A percentile compares a stretch with the other conserved stretches of the same genome.
These are phyloP conservation scores for Scopus umbretta DNA, from an alignment of 2,113 vertebrate species.

Conservation along the genomic window DNA sequence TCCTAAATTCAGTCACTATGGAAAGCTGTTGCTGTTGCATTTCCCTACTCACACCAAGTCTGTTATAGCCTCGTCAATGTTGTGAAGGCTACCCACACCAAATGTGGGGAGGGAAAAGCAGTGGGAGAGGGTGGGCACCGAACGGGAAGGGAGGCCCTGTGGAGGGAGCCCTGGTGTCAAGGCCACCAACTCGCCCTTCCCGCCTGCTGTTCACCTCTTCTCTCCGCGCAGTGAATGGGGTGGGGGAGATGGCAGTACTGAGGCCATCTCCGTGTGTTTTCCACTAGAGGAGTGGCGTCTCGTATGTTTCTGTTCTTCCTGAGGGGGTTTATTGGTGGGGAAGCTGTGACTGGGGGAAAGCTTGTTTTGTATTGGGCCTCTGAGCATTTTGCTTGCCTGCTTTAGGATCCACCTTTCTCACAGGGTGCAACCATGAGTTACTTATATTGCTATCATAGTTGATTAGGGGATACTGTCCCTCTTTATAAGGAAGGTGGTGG, in stretches of 20 bases:
- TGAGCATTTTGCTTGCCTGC: not conserved
- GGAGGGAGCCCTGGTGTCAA: no score
- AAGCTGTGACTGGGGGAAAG: not conserved
- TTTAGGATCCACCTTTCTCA: not conserved
- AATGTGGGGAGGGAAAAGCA: no score
- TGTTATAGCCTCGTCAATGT: not conserved
- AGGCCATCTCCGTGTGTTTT: rapidly evolving
- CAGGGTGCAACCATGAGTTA: not conserved
- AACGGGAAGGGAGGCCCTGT: no score
- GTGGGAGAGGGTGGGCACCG: rapidly evolving
- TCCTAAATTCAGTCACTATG: no score
- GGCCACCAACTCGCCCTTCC: no score
- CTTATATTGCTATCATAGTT: not conserved
- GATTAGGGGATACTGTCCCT: not conserved
- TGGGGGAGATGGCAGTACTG: not conserved
- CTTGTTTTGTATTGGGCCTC: not conserved
- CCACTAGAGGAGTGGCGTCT: rapidly evolving
- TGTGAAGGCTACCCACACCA: not conserved
- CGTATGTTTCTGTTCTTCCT: no score
- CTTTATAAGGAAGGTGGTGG: not conserved
- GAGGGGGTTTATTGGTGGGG: not conserved
- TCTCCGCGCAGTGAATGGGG: rapidly evolving
- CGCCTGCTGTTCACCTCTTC: no score
- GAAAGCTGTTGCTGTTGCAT: not conserved
- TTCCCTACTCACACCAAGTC: not conserved